Evolutionary conservation across 2,888 invertebrate genomes (phyloP), one percentile per base, ranked within the genome.

Genomic region (Minunthozetes semirufus): DNA sequence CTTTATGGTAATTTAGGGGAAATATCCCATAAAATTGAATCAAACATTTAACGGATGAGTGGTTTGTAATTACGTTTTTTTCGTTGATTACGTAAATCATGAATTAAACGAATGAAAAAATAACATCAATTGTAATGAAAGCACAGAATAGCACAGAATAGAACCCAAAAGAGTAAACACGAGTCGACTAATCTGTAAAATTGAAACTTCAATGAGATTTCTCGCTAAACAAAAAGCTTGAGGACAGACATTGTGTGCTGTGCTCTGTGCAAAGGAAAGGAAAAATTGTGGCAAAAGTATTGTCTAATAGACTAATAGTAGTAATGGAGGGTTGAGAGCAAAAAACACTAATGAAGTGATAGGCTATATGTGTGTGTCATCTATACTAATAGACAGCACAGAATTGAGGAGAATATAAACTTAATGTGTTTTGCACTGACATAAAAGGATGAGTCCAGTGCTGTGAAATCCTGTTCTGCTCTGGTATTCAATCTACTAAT

Each of bases 341-440:
- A 50, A 66, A 38, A 66, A 66, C 66, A 66, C 66, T 38, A 66
- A 66, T 66, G 66, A 66, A 66, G 38, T 66, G 38, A 66, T 66
- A 66, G 59, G 59, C 59, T 22, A 27, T 22, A 27, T 59, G 66
- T 63, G 33, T 33, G 63, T 66, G 66, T 66, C 38, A 19, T 42
- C 66, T 42, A 66, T 42, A 66, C 19, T 27, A 22, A 25, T 11
- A 25, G 22, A 25, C 25, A 22, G 56, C 22, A 25, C 22, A 56
- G 11, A 22, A 19, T 22, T 56, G 25, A 22, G 25, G 25, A 22
- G 42, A 66, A 66, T 33, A 66, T n/a, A 66, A 33, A 33, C 33
- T 38, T 42, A 33, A 66, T 66, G 42, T 42, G 11, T 63, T 63
- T 17, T 42, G 19, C 27, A 17, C 27, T 27, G 59, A 29, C 59